Evolutionary conservation across 1,140 invertebrate species (phyloP).

Genomic region (Periplaneta americana): DNA sequence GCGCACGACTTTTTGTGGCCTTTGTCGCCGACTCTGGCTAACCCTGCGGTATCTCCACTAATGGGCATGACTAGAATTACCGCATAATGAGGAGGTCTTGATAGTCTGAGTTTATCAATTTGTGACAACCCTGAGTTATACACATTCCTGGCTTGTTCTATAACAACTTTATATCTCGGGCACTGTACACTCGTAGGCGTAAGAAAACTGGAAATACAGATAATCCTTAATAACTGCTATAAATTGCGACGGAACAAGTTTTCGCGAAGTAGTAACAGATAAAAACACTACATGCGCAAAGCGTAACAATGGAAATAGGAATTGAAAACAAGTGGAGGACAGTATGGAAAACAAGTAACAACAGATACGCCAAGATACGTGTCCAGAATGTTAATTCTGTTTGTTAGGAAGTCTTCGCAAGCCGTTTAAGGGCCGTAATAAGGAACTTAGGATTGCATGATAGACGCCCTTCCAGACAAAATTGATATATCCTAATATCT

Average conservation of each 20-base stretch:
- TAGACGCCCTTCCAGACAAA: no score
- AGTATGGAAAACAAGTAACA: not conserved
- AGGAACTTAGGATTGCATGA: no score
- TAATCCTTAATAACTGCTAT: not conserved
- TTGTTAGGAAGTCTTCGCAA: no score
- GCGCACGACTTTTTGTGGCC: no score
- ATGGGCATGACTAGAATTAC: no score
- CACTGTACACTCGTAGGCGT: not conserved
- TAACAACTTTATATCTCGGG: not conserved
- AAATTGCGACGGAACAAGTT: not conserved
- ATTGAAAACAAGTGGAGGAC: not conserved
- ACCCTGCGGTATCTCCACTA: no score
- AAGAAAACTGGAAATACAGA: not conserved
- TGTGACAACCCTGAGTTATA: not conserved
- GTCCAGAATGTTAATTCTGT: no score
- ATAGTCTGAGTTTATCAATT: not conserved
- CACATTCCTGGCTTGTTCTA: not conserved
- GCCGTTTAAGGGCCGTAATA: no score
- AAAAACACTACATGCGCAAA: no score
- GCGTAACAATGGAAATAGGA: not conserved
- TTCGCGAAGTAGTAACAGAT: not conserved
- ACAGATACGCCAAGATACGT: not conserved
- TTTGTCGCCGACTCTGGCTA: no score
- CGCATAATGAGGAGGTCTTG: no score
- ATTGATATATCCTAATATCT: no score